A percentile compares a stretch with the other conserved stretches of the same genome.
Conservation (phyloP, 53 echinoderm and acorn worm genomes). For the Echinarachnius parma region DNA sequence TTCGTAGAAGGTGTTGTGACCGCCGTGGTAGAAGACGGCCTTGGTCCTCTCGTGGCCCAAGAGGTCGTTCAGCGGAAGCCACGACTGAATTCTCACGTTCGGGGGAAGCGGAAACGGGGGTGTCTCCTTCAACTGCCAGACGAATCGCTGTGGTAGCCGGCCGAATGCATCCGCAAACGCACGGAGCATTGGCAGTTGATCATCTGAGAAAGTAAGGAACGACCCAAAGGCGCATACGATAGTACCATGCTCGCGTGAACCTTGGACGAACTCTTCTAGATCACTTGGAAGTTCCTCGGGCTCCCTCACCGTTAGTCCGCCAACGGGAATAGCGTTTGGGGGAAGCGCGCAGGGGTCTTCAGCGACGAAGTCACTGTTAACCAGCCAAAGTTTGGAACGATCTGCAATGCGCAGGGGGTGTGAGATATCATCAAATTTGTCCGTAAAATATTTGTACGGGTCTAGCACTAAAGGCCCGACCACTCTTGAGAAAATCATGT, state of each 20-base stretch:
- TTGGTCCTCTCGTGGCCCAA: conserved; percentile 65
- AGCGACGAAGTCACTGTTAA: conserved; percentile 52
- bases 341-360: conserved; percentile 60
- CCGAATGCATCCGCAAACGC: conserved; percentile 35
- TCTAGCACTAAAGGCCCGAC: no score
- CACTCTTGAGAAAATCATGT: neutral
- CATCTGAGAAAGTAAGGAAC: conserved; percentile 16
- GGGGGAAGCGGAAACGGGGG: conserved; percentile 41
- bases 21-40: conserved; percentile 55
- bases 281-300: conserved; percentile 32
- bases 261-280: conserved; percentile 47
- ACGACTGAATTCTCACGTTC: conserved; percentile 53
- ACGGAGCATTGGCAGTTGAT: neutral
- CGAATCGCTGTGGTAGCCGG: conserved; percentile 57
- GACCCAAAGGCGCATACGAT: conserved; percentile 59
- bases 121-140: conserved; percentile 50
- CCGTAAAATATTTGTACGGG: neutral
- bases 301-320: conserved; percentile 54
- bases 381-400: conserved; percentile 53
- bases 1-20: conserved; percentile 56
- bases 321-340: conserved; percentile 60
- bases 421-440: neutral
- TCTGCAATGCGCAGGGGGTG: neutral
- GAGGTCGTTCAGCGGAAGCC: conserved; percentile 68
- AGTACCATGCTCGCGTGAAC: conserved; percentile 53